These are phyloP conservation scores for Notodonta ziczac DNA, from an alignment of 2,888 invertebrate genomes.

Conservation along the genomic window DNA sequence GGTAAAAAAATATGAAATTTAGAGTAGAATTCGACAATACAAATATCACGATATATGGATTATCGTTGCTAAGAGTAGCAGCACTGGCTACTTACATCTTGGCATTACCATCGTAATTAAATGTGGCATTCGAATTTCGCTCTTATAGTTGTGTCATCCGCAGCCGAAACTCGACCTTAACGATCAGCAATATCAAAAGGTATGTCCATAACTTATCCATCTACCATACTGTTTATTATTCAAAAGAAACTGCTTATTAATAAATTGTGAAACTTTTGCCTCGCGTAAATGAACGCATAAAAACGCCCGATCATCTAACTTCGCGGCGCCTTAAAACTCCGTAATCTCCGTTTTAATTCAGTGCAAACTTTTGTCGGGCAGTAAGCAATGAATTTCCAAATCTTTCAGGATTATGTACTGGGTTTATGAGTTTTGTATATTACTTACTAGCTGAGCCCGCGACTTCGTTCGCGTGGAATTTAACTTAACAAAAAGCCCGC, in stretches of 20 bases:
- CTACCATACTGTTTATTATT: constrained; percentile 12
- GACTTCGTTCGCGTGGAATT: too few species aligned
- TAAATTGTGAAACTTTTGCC: constrained; percentile 23
- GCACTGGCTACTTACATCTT: too few species aligned
- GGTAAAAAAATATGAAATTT: too few species aligned
- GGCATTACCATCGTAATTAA: too few species aligned
- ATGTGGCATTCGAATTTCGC: too few species aligned
- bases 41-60: too few species aligned
- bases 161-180: too few species aligned
- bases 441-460: too few species aligned
- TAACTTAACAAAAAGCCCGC: too few species aligned
- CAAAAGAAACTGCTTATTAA: constrained; percentile 18
- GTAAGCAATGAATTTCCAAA: constrained; percentile 66
- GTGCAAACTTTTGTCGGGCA: constrained; percentile 58
- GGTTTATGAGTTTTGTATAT: constrained; percentile 38
- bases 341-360: constrained; percentile 68
- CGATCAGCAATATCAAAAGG: not conserved
- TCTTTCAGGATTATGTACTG: constrained; percentile 54
- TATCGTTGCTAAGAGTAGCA: too few species aligned
- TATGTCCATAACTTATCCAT: not conserved
- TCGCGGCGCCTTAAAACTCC: constrained; percentile 48
- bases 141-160: too few species aligned
- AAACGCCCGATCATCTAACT: constrained; percentile 49
- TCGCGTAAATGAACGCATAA: constrained; percentile 38
- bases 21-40: too few species aligned